These are phyloP conservation scores for Sardinella longiceps DNA, from an alignment of 2,797 vertebrate species.

Conservation along the genomic window DNA sequence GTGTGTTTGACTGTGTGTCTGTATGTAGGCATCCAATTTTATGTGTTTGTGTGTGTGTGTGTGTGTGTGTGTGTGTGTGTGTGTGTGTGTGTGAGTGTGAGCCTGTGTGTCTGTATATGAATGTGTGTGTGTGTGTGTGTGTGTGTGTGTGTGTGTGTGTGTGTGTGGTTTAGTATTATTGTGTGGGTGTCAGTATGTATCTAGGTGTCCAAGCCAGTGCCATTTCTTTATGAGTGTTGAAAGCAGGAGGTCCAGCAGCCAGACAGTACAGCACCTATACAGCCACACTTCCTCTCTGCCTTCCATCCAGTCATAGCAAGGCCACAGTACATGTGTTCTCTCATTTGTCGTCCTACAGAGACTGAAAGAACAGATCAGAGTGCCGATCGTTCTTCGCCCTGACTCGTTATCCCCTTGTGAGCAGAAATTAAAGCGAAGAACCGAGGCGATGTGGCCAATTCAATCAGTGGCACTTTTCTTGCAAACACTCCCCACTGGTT, in stretches of 20 bases:
- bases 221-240: background rate
- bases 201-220: conserved; percentile 28
- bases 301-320: background rate
- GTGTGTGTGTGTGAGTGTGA: background rate
- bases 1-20: background rate
- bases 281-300: background rate
- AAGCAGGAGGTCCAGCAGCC: background rate
- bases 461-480: conserved; percentile 55
- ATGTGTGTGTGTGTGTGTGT: background rate
- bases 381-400: background rate
- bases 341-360: background rate
- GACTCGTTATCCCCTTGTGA: conserved; percentile 14
- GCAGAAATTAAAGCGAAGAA: conserved; percentile 7
- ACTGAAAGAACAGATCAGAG: background rate
- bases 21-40: background rate
- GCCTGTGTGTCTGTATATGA: background rate
- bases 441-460: conserved; percentile 53
- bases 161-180: background rate
- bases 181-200: background rate
- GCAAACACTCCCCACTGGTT: conserved; percentile 47
- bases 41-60: background rate
- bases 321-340: background rate
- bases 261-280: background rate
- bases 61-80: background rate
- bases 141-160: background rate